Percentiles rank a stretch among this genome's conserved stretches.
Conservation (phyloP, 2,113 vertebrate genomes). For the Todiramphus chloris region DNA sequence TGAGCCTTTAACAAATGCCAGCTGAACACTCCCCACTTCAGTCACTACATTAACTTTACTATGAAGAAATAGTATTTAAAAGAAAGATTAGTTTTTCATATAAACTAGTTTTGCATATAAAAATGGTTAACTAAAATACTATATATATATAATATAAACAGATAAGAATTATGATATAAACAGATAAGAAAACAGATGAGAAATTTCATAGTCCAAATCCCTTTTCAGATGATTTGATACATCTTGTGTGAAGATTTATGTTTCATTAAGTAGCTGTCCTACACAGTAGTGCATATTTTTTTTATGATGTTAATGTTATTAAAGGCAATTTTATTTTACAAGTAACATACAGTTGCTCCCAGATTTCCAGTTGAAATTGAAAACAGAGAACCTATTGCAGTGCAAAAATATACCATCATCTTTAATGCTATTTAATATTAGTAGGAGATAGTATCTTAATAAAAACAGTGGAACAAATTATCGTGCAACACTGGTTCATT, state of each 20-base stretch:
- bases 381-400: not conserved
- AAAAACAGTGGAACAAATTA: not conserved
- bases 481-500: not conserved
- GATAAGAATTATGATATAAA: not conserved
- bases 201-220: not conserved
- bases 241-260: not conserved
- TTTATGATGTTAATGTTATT: not conserved
- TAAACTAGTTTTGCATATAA: too few species aligned
- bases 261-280: not conserved
- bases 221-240: not conserved
- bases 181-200: not conserved
- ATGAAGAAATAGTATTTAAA: not conserved
- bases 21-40: not conserved
- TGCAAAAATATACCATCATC: not conserved
- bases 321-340: not conserved
- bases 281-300: not conserved
- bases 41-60: not conserved
- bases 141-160: not conserved
- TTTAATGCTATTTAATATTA: not conserved
- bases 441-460: not conserved
- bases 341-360: not conserved
- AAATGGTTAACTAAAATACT: not conserved
- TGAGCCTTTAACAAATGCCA: not conserved
- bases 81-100: not conserved
- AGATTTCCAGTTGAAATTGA: not conserved